phyloP scores from a whole-genome alignment of 2,113 vertebrate genomes.

The Paradoxurus hermaphroditus region DNA sequence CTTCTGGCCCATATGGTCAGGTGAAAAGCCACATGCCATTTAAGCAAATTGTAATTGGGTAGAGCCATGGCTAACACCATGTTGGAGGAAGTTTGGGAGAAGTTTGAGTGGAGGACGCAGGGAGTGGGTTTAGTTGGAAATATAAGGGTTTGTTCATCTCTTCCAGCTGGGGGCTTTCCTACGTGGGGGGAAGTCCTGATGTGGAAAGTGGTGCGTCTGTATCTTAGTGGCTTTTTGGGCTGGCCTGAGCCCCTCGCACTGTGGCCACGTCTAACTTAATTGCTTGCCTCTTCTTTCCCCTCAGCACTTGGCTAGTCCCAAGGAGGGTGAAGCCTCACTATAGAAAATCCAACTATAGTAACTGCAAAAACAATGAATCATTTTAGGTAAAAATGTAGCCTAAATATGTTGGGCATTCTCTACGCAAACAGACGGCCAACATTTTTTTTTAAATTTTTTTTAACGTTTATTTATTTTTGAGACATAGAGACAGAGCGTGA shows the following conservation, averaged over 20 bases:
- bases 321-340: not conserved
- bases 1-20: rapidly evolving
- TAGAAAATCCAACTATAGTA: not conserved
- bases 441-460: too few species aligned
- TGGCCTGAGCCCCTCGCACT: not conserved
- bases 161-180: not conserved
- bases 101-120: not conserved
- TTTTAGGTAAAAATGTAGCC: not conserved
- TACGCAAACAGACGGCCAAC: not conserved
- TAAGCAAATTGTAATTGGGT: too few species aligned
- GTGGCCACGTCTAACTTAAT: not conserved
- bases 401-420: not conserved
- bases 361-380: not conserved
- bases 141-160: rapidly evolving
- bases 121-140: not conserved
- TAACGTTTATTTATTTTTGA: too few species aligned
- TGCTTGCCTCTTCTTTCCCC: not conserved
- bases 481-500: too few species aligned
- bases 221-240: not conserved
- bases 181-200: not conserved
- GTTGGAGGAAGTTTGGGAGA: not conserved
- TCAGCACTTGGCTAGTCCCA: not conserved
- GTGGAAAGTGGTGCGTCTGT: rapidly evolving
- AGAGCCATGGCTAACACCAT: not conserved
- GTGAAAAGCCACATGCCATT: not conserved